Conservation (phyloP, 2,888 invertebrate genomes). For the Athripsodes cinereus region DNA sequence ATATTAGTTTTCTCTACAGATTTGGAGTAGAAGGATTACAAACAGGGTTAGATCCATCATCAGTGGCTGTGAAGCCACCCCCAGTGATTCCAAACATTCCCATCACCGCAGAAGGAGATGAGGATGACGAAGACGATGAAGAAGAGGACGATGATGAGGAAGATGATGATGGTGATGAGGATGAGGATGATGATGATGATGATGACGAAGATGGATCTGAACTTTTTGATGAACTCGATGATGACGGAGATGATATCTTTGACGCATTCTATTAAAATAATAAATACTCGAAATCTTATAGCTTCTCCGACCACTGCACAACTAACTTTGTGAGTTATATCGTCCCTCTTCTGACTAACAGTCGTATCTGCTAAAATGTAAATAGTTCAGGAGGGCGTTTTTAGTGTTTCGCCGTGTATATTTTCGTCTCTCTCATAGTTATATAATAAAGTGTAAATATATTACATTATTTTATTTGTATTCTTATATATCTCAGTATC, state of each 20-base stretch:
- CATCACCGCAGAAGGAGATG: conserved; percentile 33
- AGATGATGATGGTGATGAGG: conserved; percentile 5
- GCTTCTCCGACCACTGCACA: too few species aligned
- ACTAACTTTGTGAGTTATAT: too few species aligned
- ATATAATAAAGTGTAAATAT: too few species aligned
- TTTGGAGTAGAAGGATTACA: conserved; percentile 43
- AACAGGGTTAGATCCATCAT: conserved; percentile 43
- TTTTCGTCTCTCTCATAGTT: too few species aligned
- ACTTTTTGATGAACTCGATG: conserved; percentile 34
- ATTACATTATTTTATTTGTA: too few species aligned
- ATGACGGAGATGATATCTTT: conserved; percentile 42
- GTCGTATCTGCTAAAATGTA: too few species aligned
- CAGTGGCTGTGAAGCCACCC: conserved; percentile 37
- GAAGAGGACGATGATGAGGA: conserved; percentile 25
- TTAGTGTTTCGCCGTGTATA: too few species aligned
- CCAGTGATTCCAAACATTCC: conserved; percentile 12
- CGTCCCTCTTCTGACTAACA: too few species aligned
- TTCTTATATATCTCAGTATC: too few species aligned
- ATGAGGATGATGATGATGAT: background rate
- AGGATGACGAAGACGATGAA: conserved; percentile 29
- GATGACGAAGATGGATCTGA: background rate
- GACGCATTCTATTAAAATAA: conserved; percentile 30
- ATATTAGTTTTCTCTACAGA: conserved; percentile 30
- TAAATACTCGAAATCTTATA: too few species aligned
- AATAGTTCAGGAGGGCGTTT: too few species aligned